Evolutionary conservation across 2,888 invertebrate genomes (phyloP), one percentile per base, ranked within the genome.

Genomic region (Raillietiella orientalis): DNA sequence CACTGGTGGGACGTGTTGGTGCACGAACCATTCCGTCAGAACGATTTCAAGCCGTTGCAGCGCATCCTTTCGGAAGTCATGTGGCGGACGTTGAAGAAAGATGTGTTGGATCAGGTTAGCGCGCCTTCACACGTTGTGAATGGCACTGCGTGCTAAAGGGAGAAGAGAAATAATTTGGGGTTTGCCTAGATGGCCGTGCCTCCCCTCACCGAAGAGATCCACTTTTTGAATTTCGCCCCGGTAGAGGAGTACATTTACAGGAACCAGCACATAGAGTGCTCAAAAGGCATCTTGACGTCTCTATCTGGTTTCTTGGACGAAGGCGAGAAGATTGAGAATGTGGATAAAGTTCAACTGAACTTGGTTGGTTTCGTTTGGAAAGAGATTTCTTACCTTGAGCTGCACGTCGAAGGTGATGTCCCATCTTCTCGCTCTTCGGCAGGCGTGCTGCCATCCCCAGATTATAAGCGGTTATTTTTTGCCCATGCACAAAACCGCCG

Each of bases 241-340:
- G 54, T 69, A 1, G 70, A 72, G 41, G 57, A 59, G 30, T 57
- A 64, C 34, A 67, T 65, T 39, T 72, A 72, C 40, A 50, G 55
- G n/a, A 49, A 53, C 17, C 58, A 62, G 36, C 59, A 59, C 36
- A 40, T 43, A 10, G 43, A 51, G 9, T 59, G 56, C 34, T 44
- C 49, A 3, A 35, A 36, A 2, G 48, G 46, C 8, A 58, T 61
- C 30, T 34, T 52, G 14, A 31, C 43, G 14, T n/a, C n/a, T n/a
- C n/a, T n/a, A n/a, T n/a, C n/a, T n/a, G n/a, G n/a, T n/a, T n/a
- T n/a, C n/a, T n/a, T n/a, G n/a, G n/a, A n/a, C n/a, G n/a, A n/a
- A n/a, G n/a, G n/a, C n/a, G n/a, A n/a, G n/a, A n/a, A n/a, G n/a
- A n/a, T n/a, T n/a, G n/a, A n/a, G n/a, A n/a, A n/a, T n/a, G n/a